Evolutionary conservation across 2,113 vertebrate genomes (phyloP), one percentile per base, ranked within the genome.

Genomic region (Crotophaga sulcirostris): DNA sequence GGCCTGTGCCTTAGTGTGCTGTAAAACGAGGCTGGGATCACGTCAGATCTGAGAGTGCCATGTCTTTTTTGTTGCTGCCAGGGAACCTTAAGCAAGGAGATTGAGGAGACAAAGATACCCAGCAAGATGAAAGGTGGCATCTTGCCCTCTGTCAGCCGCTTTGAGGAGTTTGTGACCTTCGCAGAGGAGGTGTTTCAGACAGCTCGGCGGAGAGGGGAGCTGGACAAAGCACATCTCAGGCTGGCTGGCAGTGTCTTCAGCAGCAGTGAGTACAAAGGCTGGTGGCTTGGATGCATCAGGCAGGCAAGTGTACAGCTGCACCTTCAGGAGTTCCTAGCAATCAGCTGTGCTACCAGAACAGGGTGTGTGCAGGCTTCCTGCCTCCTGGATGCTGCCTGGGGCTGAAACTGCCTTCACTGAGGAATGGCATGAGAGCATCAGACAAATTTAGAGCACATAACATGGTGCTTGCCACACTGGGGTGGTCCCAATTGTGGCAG

Each of bases 61-160:
- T 6, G 3, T 62, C 33, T n/a, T 42, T 3, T 56, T 47, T 89
- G 31, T 67, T 55, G 1, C 70, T 88, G 21, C n/a, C 92, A 97
- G 97, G 90, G 56, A 9, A 72, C 51, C 47, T 70, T 96, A 89
- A 96, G 95, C 92, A 92, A 73, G 63, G 96, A 98, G 59, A 51
- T 93, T 0, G 92, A 97, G 73, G 96, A 96, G 54, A 47, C 47
- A 7, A 96, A 94, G 89, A 7, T 80, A 14, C 78, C 91, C 66
- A 93, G 94, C 87, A 96, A 80, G 94, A 33, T 20, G 47, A 94
- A 69, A 42, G 88, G 84, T 0, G 82, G 95, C 40, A 79, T 97
- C 74, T 94, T 97, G 89, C 95, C 96, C 42, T 93, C 95, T 0
- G 62, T 97, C 8, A 84, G 60, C 79, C 29, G 25, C 68, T 97